These are phyloP conservation scores for Xiphophorus maculatus DNA, from an alignment of 2,113 vertebrate species.

Conservation along the genomic window DNA sequence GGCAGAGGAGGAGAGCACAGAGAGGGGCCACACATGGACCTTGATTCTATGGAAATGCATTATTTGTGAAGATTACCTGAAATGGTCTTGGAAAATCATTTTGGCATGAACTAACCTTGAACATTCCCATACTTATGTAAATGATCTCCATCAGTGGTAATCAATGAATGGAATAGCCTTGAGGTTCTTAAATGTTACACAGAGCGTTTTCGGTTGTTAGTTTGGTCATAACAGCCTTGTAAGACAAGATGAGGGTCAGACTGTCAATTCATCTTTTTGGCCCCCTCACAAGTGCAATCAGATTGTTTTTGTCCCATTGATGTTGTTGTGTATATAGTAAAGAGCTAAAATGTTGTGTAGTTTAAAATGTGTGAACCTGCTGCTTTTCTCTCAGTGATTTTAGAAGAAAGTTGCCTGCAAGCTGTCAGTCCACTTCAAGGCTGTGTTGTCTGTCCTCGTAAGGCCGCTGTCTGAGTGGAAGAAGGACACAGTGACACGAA, in stretches of 20 bases:
- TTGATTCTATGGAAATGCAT: conserved; percentile 80
- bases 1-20: conserved; percentile 41
- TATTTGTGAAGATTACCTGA: conserved; percentile 78
- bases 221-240: conserved; percentile 50
- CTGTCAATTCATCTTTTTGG: conserved; percentile 6
- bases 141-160: conserved; percentile 72
- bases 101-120: conserved; percentile 77
- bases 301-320: background rate
- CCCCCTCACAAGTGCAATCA: conserved; percentile 19
- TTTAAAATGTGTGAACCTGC: background rate
- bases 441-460: conserved; percentile 24
- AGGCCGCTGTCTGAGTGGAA: conserved; percentile 5
- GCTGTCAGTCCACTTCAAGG: conserved; percentile 31
- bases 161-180: conserved; percentile 73
- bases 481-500: conserved; percentile 31
- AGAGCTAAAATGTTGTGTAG: background rate
- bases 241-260: conserved; percentile 65
- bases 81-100: conserved; percentile 67
- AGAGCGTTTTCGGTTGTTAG: conserved; percentile 55
- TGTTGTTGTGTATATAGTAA: background rate
- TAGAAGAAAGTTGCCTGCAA: background rate
- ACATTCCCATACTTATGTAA: conserved; percentile 72
- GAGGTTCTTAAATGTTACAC: conserved; percentile 57
- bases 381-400: background rate
- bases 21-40: conserved; percentile 66